phyloP scores from a whole-genome alignment of 2,888 invertebrate species.

The Chymomyza procnemis region DNA sequence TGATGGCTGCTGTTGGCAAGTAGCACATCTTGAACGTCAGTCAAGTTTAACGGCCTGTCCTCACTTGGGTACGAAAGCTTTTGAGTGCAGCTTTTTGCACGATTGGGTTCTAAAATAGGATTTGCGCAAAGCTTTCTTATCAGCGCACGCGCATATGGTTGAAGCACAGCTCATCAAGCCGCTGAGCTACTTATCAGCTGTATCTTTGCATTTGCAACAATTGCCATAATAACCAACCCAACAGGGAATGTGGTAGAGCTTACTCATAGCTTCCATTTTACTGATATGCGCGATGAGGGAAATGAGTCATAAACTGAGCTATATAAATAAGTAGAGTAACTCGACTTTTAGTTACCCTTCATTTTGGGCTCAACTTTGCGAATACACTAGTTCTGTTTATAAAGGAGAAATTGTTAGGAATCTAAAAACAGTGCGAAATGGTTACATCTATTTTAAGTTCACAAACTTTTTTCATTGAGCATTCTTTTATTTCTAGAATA shows the following conservation, averaged over 20 bases:
- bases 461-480: too few relatives aligned
- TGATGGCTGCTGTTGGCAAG: not conserved
- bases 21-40: conserved; percentile 2
- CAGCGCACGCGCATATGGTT: not conserved
- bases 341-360: too few relatives aligned
- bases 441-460: too few relatives aligned
- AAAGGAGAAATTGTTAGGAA: too few relatives aligned
- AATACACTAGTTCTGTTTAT: too few relatives aligned
- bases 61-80: conserved; percentile 54
- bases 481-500: too few relatives aligned
- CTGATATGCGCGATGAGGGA: not conserved
- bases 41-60: conserved; percentile 40
- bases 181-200: not conserved
- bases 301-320: not conserved
- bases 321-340: not conserved
- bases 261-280: not conserved
- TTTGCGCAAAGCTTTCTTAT: not conserved
- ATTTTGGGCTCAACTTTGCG: too few relatives aligned
- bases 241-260: not conserved
- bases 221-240: conserved; percentile 20
- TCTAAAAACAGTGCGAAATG: too few relatives aligned
- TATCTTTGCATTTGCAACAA: not conserved
- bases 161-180: not conserved
- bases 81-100: conserved; percentile 27
- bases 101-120: not conserved